Evolutionary conservation across 2,113 vertebrate genomes (phyloP).

Genomic region (Nesoenas mayeri): DNA sequence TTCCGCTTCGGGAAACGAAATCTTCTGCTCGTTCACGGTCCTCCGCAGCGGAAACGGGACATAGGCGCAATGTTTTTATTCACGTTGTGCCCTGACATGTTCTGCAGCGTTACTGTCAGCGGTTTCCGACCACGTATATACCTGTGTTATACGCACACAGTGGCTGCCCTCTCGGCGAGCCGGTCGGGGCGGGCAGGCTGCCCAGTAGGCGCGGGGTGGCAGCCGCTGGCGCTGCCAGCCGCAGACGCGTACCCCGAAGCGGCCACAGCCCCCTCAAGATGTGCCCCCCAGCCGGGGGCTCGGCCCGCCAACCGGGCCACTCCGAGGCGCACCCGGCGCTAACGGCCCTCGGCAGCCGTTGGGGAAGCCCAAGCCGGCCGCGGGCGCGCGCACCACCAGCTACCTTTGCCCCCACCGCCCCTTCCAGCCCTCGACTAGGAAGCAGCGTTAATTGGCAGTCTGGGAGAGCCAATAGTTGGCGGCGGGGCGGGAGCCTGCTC

Average conservation of each 20-base stretch:
- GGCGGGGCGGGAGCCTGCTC: neutral
- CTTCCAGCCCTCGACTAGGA: neutral
- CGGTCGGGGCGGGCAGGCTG: neutral
- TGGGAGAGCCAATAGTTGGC: neutral
- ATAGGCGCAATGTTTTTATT: rapidly evolving
- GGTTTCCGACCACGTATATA: neutral
- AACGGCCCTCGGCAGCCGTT: too few relatives aligned
- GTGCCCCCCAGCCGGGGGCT: neutral
- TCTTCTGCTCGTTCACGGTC: too few relatives aligned
- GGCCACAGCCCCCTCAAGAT: neutral
- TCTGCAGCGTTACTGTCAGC: neutral
- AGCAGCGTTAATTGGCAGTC: neutral
- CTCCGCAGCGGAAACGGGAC: neutral
- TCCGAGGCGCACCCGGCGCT: too few relatives aligned
- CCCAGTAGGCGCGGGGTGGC: neutral
- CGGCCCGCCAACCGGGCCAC: neutral
- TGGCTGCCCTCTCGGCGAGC: neutral
- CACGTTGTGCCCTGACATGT: neutral
- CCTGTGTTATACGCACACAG: neutral
- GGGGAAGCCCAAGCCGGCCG: rapidly evolving
- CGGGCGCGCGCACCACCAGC: neutral
- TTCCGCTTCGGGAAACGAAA: neutral
- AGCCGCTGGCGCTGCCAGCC: neutral
- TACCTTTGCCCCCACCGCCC: neutral
- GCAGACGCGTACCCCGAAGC: neutral